Conservation (phyloP, 92 coral and sea anemone genomes). For the Scolanthus callimorphus region DNA sequence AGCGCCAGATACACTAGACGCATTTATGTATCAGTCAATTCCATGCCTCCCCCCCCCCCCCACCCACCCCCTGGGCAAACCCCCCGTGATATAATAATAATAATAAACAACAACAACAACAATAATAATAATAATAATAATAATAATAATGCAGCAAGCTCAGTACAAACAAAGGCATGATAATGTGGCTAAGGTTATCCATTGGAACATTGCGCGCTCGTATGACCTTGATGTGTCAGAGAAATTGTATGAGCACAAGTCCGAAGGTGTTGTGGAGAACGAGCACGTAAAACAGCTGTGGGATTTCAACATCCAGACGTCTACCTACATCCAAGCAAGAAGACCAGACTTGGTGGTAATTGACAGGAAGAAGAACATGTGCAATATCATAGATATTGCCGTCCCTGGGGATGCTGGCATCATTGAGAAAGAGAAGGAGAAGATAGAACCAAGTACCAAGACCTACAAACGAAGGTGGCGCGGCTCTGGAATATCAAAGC, state of each 20-base stretch:
- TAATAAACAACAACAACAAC: too few species aligned
- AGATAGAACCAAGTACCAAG: constrained; percentile 32
- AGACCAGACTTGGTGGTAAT: constrained; percentile 25
- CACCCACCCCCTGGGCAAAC: too few species aligned
- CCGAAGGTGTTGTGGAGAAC: constrained; percentile 27
- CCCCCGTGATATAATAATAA: too few species aligned
- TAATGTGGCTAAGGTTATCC: constrained; percentile 19
- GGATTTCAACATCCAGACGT: constrained; percentile 32
- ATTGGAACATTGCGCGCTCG: constrained; percentile 19
- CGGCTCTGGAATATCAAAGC: constrained; percentile 32
- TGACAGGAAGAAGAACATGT: constrained; percentile 11
- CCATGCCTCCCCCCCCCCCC: too few species aligned
- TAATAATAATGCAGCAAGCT: too few species aligned
- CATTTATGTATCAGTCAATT: too few species aligned
- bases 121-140: too few species aligned
- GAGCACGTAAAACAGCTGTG: constrained; percentile 13
- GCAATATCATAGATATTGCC: constrained; percentile 26
- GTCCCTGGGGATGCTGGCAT: constrained; percentile 22
- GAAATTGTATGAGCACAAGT: constrained; percentile 27
- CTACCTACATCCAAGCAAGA: constrained; percentile 12
- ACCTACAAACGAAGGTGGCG: constrained; percentile 20
- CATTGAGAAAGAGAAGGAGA: constrained; percentile 18
- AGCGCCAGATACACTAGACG: too few species aligned
- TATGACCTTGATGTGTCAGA: too few species aligned
- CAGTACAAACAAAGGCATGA: too few species aligned